phyloP scores from a whole-genome alignment of 1,140 invertebrate genomes.

The Anastrepha ludens region DNA sequence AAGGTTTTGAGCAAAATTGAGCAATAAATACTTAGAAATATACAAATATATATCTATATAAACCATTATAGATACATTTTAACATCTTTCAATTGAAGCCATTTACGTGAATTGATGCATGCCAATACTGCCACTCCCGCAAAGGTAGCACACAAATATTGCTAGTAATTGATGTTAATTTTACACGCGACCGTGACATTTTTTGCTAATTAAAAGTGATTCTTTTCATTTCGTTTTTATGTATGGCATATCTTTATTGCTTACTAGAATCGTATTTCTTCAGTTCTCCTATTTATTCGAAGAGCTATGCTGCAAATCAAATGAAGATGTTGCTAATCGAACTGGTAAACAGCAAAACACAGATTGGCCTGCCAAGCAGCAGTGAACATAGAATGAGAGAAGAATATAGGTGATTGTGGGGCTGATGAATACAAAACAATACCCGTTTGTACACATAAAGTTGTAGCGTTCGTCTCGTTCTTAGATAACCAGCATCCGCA shows the following conservation, averaged over 20 bases:
- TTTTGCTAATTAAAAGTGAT: neutral
- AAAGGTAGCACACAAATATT: conserved; percentile 30
- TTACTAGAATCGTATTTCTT: neutral
- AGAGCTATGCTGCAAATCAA: neutral
- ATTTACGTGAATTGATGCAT: neutral
- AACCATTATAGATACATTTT: too few relatives aligned
- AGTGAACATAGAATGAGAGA: neutral
- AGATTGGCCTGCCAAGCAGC: neutral
- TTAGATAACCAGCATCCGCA: neutral
- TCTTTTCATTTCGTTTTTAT: neutral
- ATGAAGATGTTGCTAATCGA: conserved; percentile 50
- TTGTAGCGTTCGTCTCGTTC: neutral
- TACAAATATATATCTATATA: too few relatives aligned
- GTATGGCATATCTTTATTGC: neutral
- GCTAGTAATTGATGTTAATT: conserved; percentile 30
- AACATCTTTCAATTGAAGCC: neutral
- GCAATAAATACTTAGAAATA: too few relatives aligned
- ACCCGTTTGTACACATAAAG: neutral
- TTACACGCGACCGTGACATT: conserved; percentile 2
- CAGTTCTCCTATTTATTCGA: neutral
- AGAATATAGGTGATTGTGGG: neutral
- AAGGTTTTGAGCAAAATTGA: too few relatives aligned
- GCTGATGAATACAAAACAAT: neutral
- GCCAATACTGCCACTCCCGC: neutral
- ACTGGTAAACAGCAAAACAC: conserved; percentile 8